Evolutionary conservation across 2,113 vertebrate species (phyloP), one percentile per base, ranked within the genome.

Genomic region (Zapus hudsonius): DNA sequence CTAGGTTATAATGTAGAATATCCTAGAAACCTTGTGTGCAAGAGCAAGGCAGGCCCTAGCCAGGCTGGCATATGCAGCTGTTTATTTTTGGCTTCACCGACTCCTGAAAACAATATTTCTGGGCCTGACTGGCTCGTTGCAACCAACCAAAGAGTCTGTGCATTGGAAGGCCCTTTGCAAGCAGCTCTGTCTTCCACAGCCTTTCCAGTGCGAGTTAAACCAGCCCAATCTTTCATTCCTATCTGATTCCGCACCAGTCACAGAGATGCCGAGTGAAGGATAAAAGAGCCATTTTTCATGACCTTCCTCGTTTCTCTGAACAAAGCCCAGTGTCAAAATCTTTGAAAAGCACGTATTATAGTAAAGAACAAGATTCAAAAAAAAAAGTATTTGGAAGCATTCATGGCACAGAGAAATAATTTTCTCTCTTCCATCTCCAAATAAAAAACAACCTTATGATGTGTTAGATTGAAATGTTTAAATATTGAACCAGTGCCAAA

Each of bases 311-410:
- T 84, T 69, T 74, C 88, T 88, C 94, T 63, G 92, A 95, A 93
- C 94, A 93, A 94, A 94, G 90, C 95, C 88, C 29, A 47, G 86
- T 59, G 90, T 95, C 95, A 90, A 90, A 81, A 66, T 92, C 92
- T 88, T 83, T 83, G 83, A 95, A 96, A 95, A 95, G 78, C 88
- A 44, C 16, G 3, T 67, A 85, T 93, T 85, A 78, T 8, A 84
- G 93, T n/a, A 92, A 89, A 94, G 88, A 91, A 42, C 27, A 52
- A 78, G 80, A 76, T 86, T 95, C 52, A 40, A 1, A 92, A 72
- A 80, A 72, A 80, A 96, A 93, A 87, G 27, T 89, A 84, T 70
- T 92, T 70, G 59, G 89, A 89, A 95, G 92, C 36, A 87, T 29
- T 84, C 87, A 89, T 76, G 63, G 40, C 74, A 66, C 79, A 27